These are phyloP conservation scores for Stenodera caucasica DNA, from an alignment of 2,888 invertebrate species.

Conservation along the genomic window DNA sequence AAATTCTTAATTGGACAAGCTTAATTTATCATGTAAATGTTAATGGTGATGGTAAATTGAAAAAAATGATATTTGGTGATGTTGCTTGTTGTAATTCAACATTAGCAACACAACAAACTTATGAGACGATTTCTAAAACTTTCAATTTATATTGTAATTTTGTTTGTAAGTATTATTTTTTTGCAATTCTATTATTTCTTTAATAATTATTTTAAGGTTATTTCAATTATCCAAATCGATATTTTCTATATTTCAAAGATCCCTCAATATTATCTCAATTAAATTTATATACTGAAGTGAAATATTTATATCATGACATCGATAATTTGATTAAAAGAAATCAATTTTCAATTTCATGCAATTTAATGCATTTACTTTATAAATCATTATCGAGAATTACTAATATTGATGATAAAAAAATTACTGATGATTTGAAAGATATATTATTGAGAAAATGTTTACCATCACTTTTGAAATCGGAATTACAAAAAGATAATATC, in stretches of 20 bases:
- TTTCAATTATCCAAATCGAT: conserved; percentile 20
- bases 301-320: conserved; percentile 35
- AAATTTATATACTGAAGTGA: conserved; percentile 35
- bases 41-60: conserved; percentile 17
- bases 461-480: conserved; percentile 48
- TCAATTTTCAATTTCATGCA: conserved; percentile 40
- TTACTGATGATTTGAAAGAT: conserved; percentile 19
- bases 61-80: conserved; percentile 24
- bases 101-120: conserved; percentile 26
- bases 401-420: background rate
- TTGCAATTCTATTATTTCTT: background rate
- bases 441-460: conserved; percentile 37
- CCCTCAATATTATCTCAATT: conserved; percentile 16
- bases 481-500: conserved; percentile 48
- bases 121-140: conserved; percentile 28
- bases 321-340: conserved; percentile 42
- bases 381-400: background rate
- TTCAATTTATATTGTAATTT: conserved; percentile 29
- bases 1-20: conserved; percentile 37
- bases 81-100: conserved; percentile 21
- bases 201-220: conserved; percentile 26
- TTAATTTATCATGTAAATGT: conserved; percentile 32
- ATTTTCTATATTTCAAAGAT: conserved; percentile 25
- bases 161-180: conserved; percentile 25
- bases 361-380: conserved; percentile 29